Evolutionary conservation across 2,888 invertebrate species (phyloP), one percentile per base, ranked within the genome.

Genomic region (Stegophylla sp.): DNA sequence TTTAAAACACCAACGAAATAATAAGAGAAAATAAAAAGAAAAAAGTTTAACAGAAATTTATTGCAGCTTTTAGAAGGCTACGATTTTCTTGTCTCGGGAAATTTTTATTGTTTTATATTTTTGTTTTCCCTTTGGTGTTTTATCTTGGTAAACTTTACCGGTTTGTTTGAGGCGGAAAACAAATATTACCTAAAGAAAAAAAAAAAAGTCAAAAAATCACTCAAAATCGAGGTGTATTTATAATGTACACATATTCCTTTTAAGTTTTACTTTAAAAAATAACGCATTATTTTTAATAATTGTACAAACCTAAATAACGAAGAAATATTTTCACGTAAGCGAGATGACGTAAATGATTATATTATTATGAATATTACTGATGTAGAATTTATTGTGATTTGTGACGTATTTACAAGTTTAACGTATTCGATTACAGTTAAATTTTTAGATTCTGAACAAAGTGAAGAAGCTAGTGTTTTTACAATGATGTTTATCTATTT

Each of bases 31-130:
- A 77, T 67, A 67, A 79, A 28, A 79, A 67, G 23, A 77, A 79
- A 79, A 77, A 77, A 79, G 61, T 71, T 79, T 71, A 79, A 79
- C 69, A 48, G 79, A 79, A 79, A 79, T 79, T 79, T 79, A 79
- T 79, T 79, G 69, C 71, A 71, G 71, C 48, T 71, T 48, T 69
- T 79, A 51, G 26, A 79, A 71, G 71, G 51, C 48, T 79, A 20
- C 79, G 69, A 71, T 79, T 79, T 71, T 71, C 77, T 79, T 69
- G 67, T 69, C 69, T 23, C 51, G 61, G 2, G 41, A 71, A 61
- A 79, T 71, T 69, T 69, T 59, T 77, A 77, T 77, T 79, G 69
- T 59, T 61, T 71, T 69, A 59, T 76, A 45, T 67, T 48, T 73
- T 53, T 53, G 53, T 76, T 76, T 76, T 76, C 66, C 64, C 63